Conservation (phyloP, 2,113 vertebrate genomes). For the Melanerpes formicivorus region DNA sequence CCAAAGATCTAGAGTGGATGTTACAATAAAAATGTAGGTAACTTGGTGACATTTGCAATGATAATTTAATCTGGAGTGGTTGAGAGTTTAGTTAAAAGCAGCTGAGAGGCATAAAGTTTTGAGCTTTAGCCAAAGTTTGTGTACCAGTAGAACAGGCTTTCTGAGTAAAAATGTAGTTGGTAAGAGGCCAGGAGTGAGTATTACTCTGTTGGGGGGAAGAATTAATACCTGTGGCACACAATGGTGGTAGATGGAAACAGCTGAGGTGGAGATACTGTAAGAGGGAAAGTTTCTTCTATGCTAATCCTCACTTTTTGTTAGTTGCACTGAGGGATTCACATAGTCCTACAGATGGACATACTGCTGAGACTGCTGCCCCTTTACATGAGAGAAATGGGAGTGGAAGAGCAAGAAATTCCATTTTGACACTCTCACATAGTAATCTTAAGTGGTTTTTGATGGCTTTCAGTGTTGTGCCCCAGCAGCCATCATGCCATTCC, state of each 20-base stretch:
- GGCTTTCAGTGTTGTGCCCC: neutral
- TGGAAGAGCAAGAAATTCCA: neutral
- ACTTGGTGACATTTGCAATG: neutral
- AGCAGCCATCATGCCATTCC: neutral
- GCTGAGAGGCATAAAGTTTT: neutral
- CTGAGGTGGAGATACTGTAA: neutral
- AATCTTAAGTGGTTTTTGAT: neutral
- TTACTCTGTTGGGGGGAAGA: neutral
- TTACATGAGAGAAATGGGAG: neutral
- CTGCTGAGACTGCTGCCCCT: neutral
- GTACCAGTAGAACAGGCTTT: conserved; percentile 22
- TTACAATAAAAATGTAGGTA: neutral
- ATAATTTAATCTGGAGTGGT: neutral
- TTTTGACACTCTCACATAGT: neutral
- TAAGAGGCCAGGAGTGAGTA: neutral
- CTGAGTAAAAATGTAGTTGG: neutral
- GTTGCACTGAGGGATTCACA: neutral
- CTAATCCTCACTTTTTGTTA: neutral
- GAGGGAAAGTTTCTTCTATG: neutral
- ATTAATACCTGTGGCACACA: neutral
- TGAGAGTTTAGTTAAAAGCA: neutral
- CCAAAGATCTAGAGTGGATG: neutral
- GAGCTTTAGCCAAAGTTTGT: conserved; percentile 14
- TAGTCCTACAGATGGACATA: neutral
- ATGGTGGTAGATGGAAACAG: neutral